Percentiles rank a stretch among this genome's conserved stretches.
Conservation (phyloP, 2,113 vertebrate genomes). For the Phalacrocorax pelagicus region DNA sequence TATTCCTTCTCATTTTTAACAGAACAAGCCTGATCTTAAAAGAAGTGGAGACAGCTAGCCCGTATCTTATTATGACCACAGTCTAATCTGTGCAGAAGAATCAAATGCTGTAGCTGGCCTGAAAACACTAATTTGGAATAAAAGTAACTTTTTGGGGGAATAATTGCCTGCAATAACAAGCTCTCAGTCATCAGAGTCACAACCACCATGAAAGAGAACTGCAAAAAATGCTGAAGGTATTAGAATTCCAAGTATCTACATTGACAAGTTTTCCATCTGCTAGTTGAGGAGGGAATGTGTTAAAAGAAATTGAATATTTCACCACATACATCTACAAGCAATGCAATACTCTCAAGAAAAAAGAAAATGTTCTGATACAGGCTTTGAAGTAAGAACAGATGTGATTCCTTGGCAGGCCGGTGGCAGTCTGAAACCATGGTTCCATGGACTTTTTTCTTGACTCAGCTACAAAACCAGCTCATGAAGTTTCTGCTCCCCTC, state of each 20-base stretch:
- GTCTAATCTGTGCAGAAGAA: not conserved
- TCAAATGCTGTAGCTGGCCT: not conserved
- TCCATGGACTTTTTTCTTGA: not conserved
- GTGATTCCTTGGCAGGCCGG: conserved; percentile 32
- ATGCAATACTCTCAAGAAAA: not conserved
- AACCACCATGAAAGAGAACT: not conserved
- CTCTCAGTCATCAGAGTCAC: not conserved
- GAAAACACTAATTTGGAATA: not conserved
- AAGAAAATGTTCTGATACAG: not conserved
- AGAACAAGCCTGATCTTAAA: not conserved
- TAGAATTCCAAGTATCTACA: not conserved
- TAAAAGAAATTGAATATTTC: not conserved
- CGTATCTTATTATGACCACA: not conserved
- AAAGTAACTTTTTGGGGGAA: not conserved
- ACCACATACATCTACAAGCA: conserved; percentile 8
- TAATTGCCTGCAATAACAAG: not conserved
- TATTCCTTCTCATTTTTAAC: not conserved
- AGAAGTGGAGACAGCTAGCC: not conserved
- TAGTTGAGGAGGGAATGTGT: not conserved
- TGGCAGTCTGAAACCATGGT: not conserved
- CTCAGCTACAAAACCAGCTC: not conserved
- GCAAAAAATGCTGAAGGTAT: not conserved
- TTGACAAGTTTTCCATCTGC: not conserved
- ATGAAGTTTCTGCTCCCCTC: not conserved
- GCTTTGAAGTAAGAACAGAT: conserved; percentile 43